Percentiles rank a stretch among this genome's conserved stretches.
phyloP scores from a whole-genome alignment of 2,113 vertebrate genomes.

The Varanus komodoensis region DNA sequence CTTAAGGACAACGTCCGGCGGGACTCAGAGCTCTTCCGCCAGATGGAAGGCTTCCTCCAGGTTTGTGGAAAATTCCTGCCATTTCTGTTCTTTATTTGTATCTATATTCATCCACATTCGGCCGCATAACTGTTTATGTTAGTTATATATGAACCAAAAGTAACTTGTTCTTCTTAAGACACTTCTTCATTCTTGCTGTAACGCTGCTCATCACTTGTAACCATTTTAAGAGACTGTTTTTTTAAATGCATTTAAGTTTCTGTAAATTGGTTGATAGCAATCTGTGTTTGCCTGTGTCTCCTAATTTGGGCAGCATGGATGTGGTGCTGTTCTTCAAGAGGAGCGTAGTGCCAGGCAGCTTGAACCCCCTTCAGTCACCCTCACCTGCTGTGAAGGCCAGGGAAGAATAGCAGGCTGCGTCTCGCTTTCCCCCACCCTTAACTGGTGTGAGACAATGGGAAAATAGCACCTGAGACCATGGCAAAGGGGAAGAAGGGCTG shows the following conservation, averaged over 20 bases:
- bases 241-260: slow-evolving; percentile 38
- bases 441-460: too few relatives aligned
- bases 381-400: too few relatives aligned
- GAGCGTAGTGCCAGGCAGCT: too few relatives aligned
- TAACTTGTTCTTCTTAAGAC: slow-evolving; percentile 2
- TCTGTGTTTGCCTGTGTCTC: not conserved
- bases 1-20: slow-evolving; percentile 87
- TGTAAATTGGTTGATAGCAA: slow-evolving; percentile 44
- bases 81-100: slow-evolving; percentile 7
- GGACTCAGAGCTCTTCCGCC: slow-evolving; percentile 86
- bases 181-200: slow-evolving; percentile 33
- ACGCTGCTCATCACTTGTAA: slow-evolving; percentile 43
- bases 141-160: too few relatives aligned
- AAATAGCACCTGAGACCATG: too few relatives aligned
- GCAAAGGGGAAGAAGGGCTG: too few relatives aligned
- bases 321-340: not conserved
- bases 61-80: slow-evolving; percentile 70
- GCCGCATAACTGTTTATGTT: too few relatives aligned
- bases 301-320: not conserved
- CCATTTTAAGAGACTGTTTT: slow-evolving; percentile 51
- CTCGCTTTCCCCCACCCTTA: too few relatives aligned
- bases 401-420: too few relatives aligned
- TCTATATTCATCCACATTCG: not conserved
- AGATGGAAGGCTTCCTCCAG: slow-evolving; percentile 93
- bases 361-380: too few relatives aligned